A percentile compares a stretch with the other conserved stretches of the same genome.
phyloP scores from a whole-genome alignment of 2,113 vertebrate species.

The Nibea albiflora region DNA sequence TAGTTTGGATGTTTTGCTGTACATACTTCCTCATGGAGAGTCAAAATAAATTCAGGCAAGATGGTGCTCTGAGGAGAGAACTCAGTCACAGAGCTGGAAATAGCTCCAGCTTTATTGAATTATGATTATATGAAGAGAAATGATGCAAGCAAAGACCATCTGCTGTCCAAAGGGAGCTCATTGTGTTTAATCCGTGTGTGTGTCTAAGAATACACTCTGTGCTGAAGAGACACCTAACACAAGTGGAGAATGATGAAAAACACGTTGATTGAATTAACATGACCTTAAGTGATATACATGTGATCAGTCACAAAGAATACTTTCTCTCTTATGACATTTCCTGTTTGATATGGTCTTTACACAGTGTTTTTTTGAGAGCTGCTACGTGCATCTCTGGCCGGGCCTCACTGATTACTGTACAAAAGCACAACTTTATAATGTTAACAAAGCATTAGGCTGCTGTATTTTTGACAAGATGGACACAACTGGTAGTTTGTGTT shows the following conservation, averaged over 20 bases:
- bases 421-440: too few relatives aligned
- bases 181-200: neutral
- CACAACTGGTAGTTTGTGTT: too few relatives aligned
- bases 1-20: neutral
- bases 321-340: too few relatives aligned
- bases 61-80: slow-evolving; percentile 8
- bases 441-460: too few relatives aligned
- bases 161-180: neutral
- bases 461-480: too few relatives aligned
- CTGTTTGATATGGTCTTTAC: too few relatives aligned
- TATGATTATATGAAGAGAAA: slow-evolving; percentile 9
- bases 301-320: neutral
- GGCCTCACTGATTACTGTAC: too few relatives aligned
- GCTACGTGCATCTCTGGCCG: too few relatives aligned
- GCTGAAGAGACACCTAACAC: neutral
- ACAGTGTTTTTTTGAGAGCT: too few relatives aligned
- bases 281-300: neutral
- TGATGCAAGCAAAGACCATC: neutral
- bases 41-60: slow-evolving; percentile 17
- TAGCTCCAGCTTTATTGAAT: slow-evolving; percentile 11
- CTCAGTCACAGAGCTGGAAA: neutral
- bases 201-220: neutral
- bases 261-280: neutral
- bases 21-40: slow-evolving; percentile 13
- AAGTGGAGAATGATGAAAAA: neutral